phyloP scores from a whole-genome alignment of 1,140 invertebrate species.

The Ganaspis sp. region DNA sequence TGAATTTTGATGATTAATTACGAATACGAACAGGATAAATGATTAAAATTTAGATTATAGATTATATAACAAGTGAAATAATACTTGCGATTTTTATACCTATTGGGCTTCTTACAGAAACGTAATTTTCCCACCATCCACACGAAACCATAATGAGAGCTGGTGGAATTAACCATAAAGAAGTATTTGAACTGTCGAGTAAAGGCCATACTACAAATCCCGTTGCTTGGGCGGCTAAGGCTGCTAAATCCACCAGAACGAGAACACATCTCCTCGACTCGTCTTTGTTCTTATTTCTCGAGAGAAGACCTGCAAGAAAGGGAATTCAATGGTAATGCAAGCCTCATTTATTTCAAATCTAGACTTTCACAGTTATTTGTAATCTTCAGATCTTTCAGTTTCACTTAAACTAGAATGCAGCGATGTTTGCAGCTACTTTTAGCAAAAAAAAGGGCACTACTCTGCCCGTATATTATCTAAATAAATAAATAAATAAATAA shows the following conservation, averaged over 20 bases:
- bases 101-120: constrained; percentile 87
- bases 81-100: constrained; percentile 69
- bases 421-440: too few relatives aligned
- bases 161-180: constrained; percentile 90
- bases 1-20: constrained; percentile 24
- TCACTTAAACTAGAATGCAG: neutral
- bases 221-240: constrained; percentile 89
- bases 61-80: too few relatives aligned
- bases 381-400: neutral
- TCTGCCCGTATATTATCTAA: too few relatives aligned
- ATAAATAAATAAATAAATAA: too few relatives aligned
- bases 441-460: too few relatives aligned
- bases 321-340: neutral
- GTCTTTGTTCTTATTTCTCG: constrained; percentile 82
- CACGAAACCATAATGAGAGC: constrained; percentile 90
- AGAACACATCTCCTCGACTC: constrained; percentile 88
- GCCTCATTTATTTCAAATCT: neutral
- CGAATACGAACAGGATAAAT: too few relatives aligned
- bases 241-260: constrained; percentile 88
- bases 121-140: constrained; percentile 98
- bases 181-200: constrained; percentile 80
- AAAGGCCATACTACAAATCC: constrained; percentile 94
- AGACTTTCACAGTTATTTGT: neutral
- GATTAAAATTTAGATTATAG: too few relatives aligned
- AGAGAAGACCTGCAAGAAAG: constrained; percentile 82